These are phyloP conservation scores for Drosophila parvula DNA, from an alignment of 1,140 invertebrate species.

Conservation along the genomic window DNA sequence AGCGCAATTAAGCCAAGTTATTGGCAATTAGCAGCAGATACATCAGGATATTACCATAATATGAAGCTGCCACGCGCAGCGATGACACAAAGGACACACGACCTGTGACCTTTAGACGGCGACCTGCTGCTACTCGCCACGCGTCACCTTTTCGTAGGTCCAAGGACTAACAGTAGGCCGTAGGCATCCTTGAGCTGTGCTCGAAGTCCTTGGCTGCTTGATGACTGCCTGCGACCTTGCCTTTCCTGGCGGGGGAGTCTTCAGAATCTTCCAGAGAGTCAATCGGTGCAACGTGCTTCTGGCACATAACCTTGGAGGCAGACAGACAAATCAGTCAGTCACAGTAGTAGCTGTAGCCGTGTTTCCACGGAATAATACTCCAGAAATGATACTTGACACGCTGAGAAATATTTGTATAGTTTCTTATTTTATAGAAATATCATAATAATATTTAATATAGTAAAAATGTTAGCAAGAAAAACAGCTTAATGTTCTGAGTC, in stretches of 20 bases:
- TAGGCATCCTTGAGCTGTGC: slow-evolving; percentile 18
- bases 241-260: slow-evolving; percentile 27
- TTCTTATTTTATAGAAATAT: background rate
- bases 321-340: slow-evolving; percentile 75
- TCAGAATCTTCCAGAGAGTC: slow-evolving; percentile 16
- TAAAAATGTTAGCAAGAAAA: background rate
- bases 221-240: slow-evolving; percentile 14
- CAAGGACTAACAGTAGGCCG: slow-evolving; percentile 53
- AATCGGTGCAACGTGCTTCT: slow-evolving; percentile 35
- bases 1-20: slow-evolving; percentile 42
- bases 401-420: background rate
- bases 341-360: slow-evolving; percentile 50
- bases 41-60: slow-evolving; percentile 14
- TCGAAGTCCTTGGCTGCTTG: slow-evolving; percentile 12
- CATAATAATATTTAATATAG: no score
- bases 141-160: slow-evolving; percentile 3
- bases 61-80: slow-evolving; percentile 30
- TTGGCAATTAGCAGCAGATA: slow-evolving; percentile 41
- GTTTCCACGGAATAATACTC: slow-evolving; percentile 14
- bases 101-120: slow-evolving; percentile 35
- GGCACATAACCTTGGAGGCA: slow-evolving; percentile 55
- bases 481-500: no score
- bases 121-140: slow-evolving; percentile 37
- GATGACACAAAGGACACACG: slow-evolving; percentile 50
- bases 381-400: background rate